Percentiles rank a stretch among this genome's conserved stretches.
phyloP scores from a whole-genome alignment of 2,888 invertebrate genomes.

The Drosophila pegasa region DNA sequence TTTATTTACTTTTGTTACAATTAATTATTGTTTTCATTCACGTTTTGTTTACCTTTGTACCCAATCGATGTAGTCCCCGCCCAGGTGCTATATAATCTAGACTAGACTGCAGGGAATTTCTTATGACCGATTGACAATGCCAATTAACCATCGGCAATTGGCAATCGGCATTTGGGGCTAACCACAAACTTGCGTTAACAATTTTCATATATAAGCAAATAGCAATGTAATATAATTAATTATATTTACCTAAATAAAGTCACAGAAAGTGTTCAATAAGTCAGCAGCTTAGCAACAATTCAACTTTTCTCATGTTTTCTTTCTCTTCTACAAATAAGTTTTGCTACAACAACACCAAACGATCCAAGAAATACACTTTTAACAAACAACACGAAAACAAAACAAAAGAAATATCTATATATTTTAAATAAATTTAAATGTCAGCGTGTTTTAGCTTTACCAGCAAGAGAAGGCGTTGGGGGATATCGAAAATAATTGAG shows the following conservation, averaged over 20 bases:
- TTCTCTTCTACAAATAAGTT: constrained; percentile 11
- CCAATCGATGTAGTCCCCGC: constrained; percentile 20
- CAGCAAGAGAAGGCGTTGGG: constrained; percentile 23
- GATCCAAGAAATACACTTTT: constrained; percentile 26
- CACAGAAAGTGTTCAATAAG: constrained; percentile 73
- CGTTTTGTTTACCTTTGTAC: not conserved
- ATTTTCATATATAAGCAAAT: constrained; percentile 34
- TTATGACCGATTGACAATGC: constrained; percentile 13
- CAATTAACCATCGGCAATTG: no score
- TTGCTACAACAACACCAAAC: constrained; percentile 36
- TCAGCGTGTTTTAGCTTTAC: constrained; percentile 42
- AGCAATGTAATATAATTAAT: constrained; percentile 18
- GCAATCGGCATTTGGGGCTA: constrained; percentile 16
- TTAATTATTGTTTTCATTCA: constrained; percentile 4
- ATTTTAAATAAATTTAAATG: constrained; percentile 16
- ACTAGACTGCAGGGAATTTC: constrained; percentile 20
- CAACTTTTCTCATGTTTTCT: constrained; percentile 6
- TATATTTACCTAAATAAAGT: constrained; percentile 54
- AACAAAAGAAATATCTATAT: constrained; percentile 8
- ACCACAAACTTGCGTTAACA: constrained; percentile 29
- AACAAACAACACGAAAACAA: not conserved
- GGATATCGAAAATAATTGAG: constrained; percentile 30
- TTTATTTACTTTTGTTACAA: constrained; percentile 11
- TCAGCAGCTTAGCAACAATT: constrained; percentile 33
- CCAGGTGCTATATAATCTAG: constrained; percentile 64